Conservation (phyloP, 2,888 invertebrate species). For the Agrenia bidenticulata region DNA sequence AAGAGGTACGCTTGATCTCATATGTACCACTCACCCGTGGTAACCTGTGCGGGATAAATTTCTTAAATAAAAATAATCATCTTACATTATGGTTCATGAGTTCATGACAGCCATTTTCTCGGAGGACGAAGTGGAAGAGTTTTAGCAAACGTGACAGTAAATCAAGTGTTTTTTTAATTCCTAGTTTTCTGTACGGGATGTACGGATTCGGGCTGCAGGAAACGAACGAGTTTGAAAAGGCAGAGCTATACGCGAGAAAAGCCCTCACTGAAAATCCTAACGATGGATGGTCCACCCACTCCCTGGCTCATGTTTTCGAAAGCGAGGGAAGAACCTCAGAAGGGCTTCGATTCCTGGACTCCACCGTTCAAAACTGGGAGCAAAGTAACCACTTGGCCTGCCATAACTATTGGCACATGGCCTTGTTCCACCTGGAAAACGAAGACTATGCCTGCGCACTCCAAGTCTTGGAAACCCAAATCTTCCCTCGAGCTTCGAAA, state of each 20-base stretch:
- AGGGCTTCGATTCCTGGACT: constrained; percentile 20
- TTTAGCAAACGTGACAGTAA: too few species aligned
- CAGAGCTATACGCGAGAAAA: constrained; percentile 21
- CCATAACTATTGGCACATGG: constrained; percentile 32
- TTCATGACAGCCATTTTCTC: too few species aligned
- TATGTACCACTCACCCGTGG: too few species aligned
- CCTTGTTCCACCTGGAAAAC: constrained; percentile 24
- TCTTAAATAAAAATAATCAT: too few species aligned
- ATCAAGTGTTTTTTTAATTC: background rate
- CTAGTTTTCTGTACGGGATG: constrained; percentile 28
- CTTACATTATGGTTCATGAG: too few species aligned
- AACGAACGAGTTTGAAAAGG: constrained; percentile 21
- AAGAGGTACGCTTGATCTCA: constrained; percentile 7
- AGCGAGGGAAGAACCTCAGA: constrained; percentile 20
- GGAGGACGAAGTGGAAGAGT: too few species aligned
- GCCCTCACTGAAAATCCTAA: constrained; percentile 23
- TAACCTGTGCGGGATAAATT: too few species aligned
- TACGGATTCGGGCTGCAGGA: constrained; percentile 32
- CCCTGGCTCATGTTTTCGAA: constrained; percentile 30
- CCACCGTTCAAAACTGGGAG: constrained; percentile 23
- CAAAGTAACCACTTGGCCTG: constrained; percentile 20
- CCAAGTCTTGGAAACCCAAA: constrained; percentile 22
- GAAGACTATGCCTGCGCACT: constrained; percentile 19
- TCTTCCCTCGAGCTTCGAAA: background rate
- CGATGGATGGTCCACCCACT: constrained; percentile 30